phyloP scores from a whole-genome alignment of 1,140 invertebrate species.

The Orius laevigatus region DNA sequence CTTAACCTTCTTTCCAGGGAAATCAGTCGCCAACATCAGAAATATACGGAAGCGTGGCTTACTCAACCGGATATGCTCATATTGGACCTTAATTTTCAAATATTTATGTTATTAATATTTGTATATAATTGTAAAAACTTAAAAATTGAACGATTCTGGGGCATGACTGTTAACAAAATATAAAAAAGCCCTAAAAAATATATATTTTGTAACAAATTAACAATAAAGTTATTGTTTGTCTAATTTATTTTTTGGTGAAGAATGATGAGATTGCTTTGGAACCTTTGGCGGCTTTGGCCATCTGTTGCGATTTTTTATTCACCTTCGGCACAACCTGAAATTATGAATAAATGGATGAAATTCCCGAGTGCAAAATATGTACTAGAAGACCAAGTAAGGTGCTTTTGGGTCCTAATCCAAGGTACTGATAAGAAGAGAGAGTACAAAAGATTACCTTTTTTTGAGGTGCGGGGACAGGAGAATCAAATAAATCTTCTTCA shows the following conservation, averaged over 20 bases:
- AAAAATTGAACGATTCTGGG: too few relatives aligned
- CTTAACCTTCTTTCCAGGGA: conserved; percentile 25
- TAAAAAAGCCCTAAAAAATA: too few relatives aligned
- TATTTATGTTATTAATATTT: too few relatives aligned
- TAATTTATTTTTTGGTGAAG: conserved; percentile 22
- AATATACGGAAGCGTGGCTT: conserved; percentile 34
- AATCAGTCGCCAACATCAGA: conserved; percentile 31
- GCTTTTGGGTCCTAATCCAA: background rate
- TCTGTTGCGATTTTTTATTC: background rate
- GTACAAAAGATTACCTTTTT: background rate
- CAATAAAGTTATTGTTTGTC: too few relatives aligned
- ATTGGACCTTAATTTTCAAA: conserved; percentile 21
- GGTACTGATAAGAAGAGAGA: background rate
- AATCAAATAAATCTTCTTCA: background rate
- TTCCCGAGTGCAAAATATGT: background rate
- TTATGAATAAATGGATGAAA: background rate
- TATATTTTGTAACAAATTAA: too few relatives aligned
- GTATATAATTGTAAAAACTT: too few relatives aligned
- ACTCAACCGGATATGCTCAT: conserved; percentile 31
- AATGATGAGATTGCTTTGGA: conserved; percentile 22
- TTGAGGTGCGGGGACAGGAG: background rate
- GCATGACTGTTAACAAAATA: too few relatives aligned
- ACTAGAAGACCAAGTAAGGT: background rate
- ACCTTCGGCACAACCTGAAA: conserved; percentile 1
- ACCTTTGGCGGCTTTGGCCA: conserved; percentile 23